Evolutionary conservation across 2,888 invertebrate genomes (phyloP), one percentile per base, ranked within the genome.

Genomic region (Embidobia sp.): DNA sequence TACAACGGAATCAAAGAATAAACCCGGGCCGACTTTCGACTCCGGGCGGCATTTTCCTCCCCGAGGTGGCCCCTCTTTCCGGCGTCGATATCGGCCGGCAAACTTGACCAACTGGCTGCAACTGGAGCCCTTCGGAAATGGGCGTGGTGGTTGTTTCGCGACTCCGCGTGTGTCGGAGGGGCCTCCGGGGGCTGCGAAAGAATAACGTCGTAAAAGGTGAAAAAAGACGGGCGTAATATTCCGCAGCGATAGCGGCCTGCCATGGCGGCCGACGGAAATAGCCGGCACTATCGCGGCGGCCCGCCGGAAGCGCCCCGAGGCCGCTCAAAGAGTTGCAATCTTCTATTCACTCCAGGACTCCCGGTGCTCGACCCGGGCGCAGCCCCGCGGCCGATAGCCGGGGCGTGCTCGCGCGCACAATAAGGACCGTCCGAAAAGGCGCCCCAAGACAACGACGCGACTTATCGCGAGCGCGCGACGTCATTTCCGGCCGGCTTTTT

Each of bases 291-390:
- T 89, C 89, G 85, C 6, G 86, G 81, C 83, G 81, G 83, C 84
- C 83, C 81, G 84, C 87, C 88, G 89, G 89, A 88, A 88, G 87
- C 85, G 84, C 84, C 85, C 84, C 86, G 86, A 85, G 87, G 85
- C 82, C 86, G 80, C 85, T 87, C 86, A 88, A 89, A 89, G 87
- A 89, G 85, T 88, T 88, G 87, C 89, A 89, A 89, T 89, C 89
- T 89, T 88, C 89, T 85, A 88, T 89, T 89, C 88, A 88, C n/a
- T n/a, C n/a, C n/a, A n/a, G n/a, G n/a, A n/a, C n/a, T n/a, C n/a
- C n/a, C n/a, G 79, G 55, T 64, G 63, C 61, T 73, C 69, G 46
- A 22, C 22, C 69, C 72, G 78, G 77, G 78, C 40, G 48, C 48
- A 61, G 59, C 46, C 74, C 33, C 40, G 55, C 44, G 73, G 59